Evolutionary conservation across 1,140 invertebrate genomes (phyloP), one percentile per base, ranked within the genome.

Genomic region (Zaprionus gabonicus): DNA sequence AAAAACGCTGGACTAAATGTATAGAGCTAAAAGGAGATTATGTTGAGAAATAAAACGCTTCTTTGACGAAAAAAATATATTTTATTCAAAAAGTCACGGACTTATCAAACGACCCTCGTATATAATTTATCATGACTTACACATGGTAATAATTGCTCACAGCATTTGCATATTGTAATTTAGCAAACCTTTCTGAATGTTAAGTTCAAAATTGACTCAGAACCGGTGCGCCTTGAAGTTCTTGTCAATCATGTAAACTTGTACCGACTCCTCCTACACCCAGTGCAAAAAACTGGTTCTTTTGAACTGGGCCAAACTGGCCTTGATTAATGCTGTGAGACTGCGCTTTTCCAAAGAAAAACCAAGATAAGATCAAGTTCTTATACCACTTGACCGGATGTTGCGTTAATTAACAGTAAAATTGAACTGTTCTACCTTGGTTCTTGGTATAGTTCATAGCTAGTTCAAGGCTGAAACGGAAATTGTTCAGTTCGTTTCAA

Each of bases 171-270:
- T 65, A 44, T 71, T 64, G 55, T 44, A 62, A 51, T 76, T 51
- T 13, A 51, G 68, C 65, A 57, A 36, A 41, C 25, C 17, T 27
- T 64, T 51, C 23, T 78, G 74, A 81, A 73, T 87, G 81, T 90
- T 65, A 90, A 90, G 81, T 85, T 85, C 81, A 88, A 57, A 57
- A 31, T 17, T 87, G 69, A 87, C 62, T 87, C 81, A 84, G 74
- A 87, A 90, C 66, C 46, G 34, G 85, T 76, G 56, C 53, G 64
- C 84, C 84, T 88, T 88, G 84, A 67, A 51, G 63, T 27, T 71
- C 65, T 49, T 25, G 20, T 51, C 71, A 72, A 57, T 55, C 31
- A 34, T 73, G 66, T 34, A 62, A 78, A 51, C 46, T 51, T 51
- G 46, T 25, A 25, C 31, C 9, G 1, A 25, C 81, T 74, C 85